These are phyloP conservation scores for Temnopleurus reevesii DNA, from an alignment of 53 echinoderm and acorn worm genomes.

Conservation along the genomic window DNA sequence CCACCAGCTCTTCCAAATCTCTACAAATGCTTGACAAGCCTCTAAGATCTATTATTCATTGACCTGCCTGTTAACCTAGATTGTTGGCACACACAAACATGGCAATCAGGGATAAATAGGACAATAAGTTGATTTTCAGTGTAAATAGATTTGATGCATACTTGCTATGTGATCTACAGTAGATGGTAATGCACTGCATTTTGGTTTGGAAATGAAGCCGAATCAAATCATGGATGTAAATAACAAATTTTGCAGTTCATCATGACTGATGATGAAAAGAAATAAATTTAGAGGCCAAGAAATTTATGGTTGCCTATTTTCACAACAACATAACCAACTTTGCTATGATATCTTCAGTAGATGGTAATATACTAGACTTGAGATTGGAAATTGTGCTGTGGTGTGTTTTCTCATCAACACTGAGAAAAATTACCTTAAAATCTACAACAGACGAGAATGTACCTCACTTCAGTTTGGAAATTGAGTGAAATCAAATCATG, in stretches of 20 bases:
- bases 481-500: not conserved
- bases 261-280: no score
- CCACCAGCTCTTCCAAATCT: not conserved
- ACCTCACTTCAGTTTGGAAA: no score
- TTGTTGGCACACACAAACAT: not conserved
- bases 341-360: not conserved
- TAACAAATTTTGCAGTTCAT: not conserved
- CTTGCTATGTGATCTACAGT: slow-evolving; percentile 4
- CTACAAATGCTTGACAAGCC: not conserved
- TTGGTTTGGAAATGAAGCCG: not conserved
- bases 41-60: not conserved
- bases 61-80: not conserved
- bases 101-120: not conserved
- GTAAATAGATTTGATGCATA: not conserved
- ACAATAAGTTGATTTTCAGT: not conserved
- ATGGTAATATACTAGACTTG: not conserved
- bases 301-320: no score
- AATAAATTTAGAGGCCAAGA: no score
- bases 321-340: no score
- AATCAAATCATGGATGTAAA: not conserved
- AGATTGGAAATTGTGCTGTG: no score
- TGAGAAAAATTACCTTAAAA: no score
- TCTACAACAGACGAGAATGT: no score
- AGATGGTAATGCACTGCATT: not conserved
- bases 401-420: no score